Conservation (phyloP, 64 coral and sea anemone genomes). For the Stichodactyla mertensii region DNA sequence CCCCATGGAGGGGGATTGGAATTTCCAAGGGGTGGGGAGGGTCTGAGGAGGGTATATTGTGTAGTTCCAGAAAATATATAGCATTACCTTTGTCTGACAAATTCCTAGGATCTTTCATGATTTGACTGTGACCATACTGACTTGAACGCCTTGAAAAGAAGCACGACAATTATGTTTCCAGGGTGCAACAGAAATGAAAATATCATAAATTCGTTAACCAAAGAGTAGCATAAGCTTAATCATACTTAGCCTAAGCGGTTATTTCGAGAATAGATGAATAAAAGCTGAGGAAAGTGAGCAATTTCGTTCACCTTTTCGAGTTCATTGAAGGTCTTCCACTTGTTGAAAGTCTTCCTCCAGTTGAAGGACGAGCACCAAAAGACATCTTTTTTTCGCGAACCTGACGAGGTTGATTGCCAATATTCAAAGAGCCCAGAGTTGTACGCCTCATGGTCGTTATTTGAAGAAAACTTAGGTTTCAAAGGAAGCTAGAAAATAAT, state of each 20-base stretch:
- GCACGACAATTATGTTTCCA: neutral
- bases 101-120: slow-evolving; percentile 48
- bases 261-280: neutral
- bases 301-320: neutral
- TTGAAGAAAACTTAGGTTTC: neutral
- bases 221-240: neutral
- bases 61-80: neutral
- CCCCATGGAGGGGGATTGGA: neutral
- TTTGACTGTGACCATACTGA: slow-evolving; percentile 38
- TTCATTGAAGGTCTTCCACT: slow-evolving; percentile 37
- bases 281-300: neutral
- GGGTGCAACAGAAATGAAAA: no score
- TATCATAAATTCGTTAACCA: neutral
- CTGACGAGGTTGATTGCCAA: slow-evolving; percentile 46
- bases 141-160: slow-evolving; percentile 34
- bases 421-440: slow-evolving; percentile 49
- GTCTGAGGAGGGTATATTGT: neutral
- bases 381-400: slow-evolving; percentile 48
- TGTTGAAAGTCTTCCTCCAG: slow-evolving; percentile 25
- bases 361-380: slow-evolving; percentile 27
- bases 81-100: slow-evolving; percentile 50
- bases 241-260: no score
- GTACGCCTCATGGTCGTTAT: slow-evolving; percentile 37
- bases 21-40: neutral
- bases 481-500: neutral